Conservation (phyloP, 1,140 invertebrate genomes). For the Thereuonema tuberculata region DNA sequence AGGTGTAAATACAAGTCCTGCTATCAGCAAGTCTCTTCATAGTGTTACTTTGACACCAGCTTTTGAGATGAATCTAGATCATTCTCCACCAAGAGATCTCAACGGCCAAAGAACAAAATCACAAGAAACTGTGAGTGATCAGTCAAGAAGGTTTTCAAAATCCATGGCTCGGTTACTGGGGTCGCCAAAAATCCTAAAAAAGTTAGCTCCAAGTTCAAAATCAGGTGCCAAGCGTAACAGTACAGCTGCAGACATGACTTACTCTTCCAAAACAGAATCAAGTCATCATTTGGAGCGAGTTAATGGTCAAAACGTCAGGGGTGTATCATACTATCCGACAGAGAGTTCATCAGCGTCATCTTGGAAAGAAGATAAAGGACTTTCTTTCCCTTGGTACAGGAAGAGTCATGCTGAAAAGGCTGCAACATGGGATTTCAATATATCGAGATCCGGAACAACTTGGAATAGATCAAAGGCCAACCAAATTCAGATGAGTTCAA, state of each 20-base stretch:
- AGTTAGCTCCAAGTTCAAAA: conserved; percentile 15
- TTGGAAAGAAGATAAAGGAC: too few species aligned
- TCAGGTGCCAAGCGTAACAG: conserved; percentile 11
- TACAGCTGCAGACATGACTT: neutral
- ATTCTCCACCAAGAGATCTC: conserved; percentile 14
- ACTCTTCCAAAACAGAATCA: neutral
- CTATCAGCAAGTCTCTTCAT: conserved; percentile 2
- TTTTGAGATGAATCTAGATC: conserved; percentile 16
- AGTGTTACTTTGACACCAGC: neutral
- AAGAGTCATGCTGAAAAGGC: too few species aligned
- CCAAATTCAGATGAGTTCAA: neutral
- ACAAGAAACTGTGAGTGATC: neutral
- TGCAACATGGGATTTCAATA: neutral
- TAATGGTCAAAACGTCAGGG: neutral
- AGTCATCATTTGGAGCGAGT: neutral
- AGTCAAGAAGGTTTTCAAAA: neutral
- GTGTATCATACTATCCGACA: neutral
- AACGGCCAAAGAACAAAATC: conserved; percentile 1
- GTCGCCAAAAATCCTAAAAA: conserved; percentile 19
- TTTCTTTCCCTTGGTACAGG: too few species aligned
- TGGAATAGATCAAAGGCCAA: neutral
- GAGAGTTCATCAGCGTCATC: neutral
- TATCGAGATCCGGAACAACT: neutral
- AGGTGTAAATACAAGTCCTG: too few species aligned
- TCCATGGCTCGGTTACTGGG: conserved; percentile 13